Evolutionary conservation across 2,888 invertebrate species (phyloP), one percentile per base, ranked within the genome.

Genomic region (Cryptocephalus primarius): DNA sequence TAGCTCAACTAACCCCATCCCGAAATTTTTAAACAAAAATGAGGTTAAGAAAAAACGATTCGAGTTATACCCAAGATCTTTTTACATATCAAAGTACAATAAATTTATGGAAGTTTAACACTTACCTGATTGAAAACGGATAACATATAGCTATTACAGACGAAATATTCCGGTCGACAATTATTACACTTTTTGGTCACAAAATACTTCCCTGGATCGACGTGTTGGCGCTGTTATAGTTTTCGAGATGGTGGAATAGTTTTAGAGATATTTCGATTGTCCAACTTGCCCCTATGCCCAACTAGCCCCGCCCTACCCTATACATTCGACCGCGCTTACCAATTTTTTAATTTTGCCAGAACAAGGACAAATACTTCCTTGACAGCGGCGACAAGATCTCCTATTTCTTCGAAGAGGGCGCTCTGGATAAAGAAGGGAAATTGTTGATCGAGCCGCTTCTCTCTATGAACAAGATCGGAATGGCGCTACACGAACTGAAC

Each of bases 371-470:
- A 9, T 96, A 96, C 68, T 97, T 97, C 65, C 61, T 96, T 53
- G 85, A 89, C 43, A 95, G 95, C 60, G 88, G 85, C 22, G 89
- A 95, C 64, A 95, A 93, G 69, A 85, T 97, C 39, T 76, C 90
- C 42, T 87, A 82, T 63, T 99, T 99, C 71, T 94, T 86, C 64
- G 97, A 99, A 72, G 76, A 80, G 8, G 84, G 81, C 4, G 90
- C 91, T 0, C 54, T 94, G 8, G 85, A 83, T 45, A 72, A 78
- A 1, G 76, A 85, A 44, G 92, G 89, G n/a, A 77, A 80, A 44
- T 69, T 89, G 1, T 69, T 77, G 59, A 84, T 87, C 1, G 81
- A 82, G 48, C 77, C 82, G 0, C 70, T 69, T 49, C 61, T 79
- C 31, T 79, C 85, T 2, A 66, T 90, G 11, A 87, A 89, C 66